Percentiles rank a stretch among this genome's conserved stretches.
phyloP scores from a whole-genome alignment of 2,113 vertebrate species.

The Chloebia gouldiae region DNA sequence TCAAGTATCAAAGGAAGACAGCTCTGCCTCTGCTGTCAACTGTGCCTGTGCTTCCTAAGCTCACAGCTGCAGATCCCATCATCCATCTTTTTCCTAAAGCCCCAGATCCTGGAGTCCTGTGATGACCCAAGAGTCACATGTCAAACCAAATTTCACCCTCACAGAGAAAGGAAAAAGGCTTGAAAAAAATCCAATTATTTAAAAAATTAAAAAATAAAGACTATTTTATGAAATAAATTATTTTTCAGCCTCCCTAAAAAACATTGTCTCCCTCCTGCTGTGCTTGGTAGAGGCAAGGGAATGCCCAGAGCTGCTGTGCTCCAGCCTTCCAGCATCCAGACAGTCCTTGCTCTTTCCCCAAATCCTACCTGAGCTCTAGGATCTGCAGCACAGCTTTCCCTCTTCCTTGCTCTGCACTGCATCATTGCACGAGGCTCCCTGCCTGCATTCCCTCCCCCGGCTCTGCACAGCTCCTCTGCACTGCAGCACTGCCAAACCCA shows the following conservation, averaged over 20 bases:
- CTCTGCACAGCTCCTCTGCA: constrained; percentile 35
- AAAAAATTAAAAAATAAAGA: not conserved
- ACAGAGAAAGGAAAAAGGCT: not conserved
- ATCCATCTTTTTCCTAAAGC: not conserved
- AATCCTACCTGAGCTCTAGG: constrained; percentile 1
- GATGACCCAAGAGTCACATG: not conserved
- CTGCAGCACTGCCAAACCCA: constrained; percentile 7
- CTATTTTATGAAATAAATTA: not conserved
- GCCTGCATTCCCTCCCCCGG: not conserved
- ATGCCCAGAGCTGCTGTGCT: not conserved
- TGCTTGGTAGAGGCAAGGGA: not conserved
- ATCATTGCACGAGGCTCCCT: not conserved
- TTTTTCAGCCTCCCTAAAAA: not conserved
- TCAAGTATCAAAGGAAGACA: not conserved
- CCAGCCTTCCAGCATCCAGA: not conserved
- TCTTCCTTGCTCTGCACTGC: constrained; percentile 24
- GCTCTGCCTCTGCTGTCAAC: not conserved
- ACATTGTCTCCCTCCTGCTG: not conserved
- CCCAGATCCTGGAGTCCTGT: not conserved
- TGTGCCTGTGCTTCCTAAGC: not conserved
- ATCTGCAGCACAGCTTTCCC: constrained; percentile 36
- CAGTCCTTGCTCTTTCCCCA: not conserved
- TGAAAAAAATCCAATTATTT: not conserved
- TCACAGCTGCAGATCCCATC: not conserved
- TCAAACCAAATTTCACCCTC: not conserved